Evolutionary conservation across 2,113 vertebrate genomes (phyloP).

Genomic region (Percopsis transmontana): DNA sequence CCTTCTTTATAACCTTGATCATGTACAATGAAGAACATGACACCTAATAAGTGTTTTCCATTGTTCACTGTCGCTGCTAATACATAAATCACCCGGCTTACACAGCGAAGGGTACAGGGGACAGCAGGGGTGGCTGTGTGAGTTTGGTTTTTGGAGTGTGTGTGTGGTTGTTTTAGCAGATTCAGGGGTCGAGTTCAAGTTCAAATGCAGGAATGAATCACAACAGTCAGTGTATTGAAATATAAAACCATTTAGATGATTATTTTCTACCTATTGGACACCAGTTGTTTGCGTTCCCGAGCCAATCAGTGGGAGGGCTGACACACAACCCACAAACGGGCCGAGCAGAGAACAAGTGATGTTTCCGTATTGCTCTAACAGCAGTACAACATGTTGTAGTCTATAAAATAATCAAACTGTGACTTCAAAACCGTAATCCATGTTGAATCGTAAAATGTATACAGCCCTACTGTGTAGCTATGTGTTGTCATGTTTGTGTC

Average conservation of each 20-base stretch:
- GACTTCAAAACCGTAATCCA: not conserved
- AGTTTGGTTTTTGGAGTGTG: conserved; percentile 4
- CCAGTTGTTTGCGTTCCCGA: too few species aligned
- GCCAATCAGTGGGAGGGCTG: too few species aligned
- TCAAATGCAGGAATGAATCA: too few species aligned
- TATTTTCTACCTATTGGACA: too few species aligned
- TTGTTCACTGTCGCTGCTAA: conserved; percentile 64
- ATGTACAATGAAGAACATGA: conserved; percentile 65
- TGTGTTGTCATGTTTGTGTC: too few species aligned
- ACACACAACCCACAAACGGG: too few species aligned
- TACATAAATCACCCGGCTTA: conserved; percentile 61
- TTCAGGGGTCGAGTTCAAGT: not conserved
- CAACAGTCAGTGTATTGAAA: too few species aligned
- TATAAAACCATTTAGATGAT: too few species aligned
- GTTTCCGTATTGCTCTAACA: too few species aligned
- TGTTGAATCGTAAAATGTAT: too few species aligned
- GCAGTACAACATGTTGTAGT: not conserved
- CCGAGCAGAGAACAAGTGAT: too few species aligned
- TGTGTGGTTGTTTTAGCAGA: not conserved
- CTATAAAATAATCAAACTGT: not conserved
- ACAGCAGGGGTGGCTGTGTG: conserved; percentile 12
- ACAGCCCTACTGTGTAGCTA: too few species aligned
- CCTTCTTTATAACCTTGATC: conserved; percentile 70
- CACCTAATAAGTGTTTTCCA: conserved; percentile 71
- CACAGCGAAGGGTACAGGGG: conserved; percentile 60